Percentiles rank a stretch among this genome's conserved stretches.
phyloP scores from a whole-genome alignment of 2,113 vertebrate genomes.

The Phyllostomus hastatus region DNA sequence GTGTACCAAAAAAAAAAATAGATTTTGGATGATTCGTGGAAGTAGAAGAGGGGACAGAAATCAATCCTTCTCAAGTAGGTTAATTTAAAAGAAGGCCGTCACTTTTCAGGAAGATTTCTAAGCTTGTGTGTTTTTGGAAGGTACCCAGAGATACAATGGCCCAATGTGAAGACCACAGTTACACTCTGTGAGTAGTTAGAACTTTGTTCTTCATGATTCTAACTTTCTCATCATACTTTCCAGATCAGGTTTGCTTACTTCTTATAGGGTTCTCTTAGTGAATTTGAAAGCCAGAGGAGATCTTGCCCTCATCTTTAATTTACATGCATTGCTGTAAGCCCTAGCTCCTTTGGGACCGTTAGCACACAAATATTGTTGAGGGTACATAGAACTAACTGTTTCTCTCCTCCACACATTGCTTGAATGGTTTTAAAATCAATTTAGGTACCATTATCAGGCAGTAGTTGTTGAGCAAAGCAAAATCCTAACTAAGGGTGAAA shows the following conservation, averaged over 20 bases:
- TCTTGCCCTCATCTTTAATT: neutral
- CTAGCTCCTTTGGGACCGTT: neutral
- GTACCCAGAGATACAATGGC: neutral
- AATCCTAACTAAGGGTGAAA: conserved; percentile 13
- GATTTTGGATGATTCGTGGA: neutral
- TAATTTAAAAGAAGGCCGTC: neutral
- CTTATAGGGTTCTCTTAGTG: neutral
- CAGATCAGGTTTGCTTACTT: neutral
- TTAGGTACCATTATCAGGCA: neutral
- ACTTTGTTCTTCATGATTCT: conserved; percentile 11
- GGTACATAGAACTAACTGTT: neutral
- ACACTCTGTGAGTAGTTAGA: neutral
- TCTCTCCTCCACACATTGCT: neutral
- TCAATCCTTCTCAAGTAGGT: neutral
- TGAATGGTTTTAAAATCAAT: conserved; percentile 28
- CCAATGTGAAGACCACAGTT: neutral
- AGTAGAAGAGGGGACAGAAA: neutral
- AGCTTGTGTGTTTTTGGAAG: neutral
- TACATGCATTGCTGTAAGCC: neutral
- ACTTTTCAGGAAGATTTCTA: neutral
- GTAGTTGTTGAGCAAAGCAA: neutral
- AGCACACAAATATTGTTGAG: neutral
- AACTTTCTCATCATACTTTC: neutral
- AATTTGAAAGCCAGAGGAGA: neutral
- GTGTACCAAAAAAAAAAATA: neutral